Conservation (phyloP, 2,113 vertebrate species). For the Phocoena sinus region DNA sequence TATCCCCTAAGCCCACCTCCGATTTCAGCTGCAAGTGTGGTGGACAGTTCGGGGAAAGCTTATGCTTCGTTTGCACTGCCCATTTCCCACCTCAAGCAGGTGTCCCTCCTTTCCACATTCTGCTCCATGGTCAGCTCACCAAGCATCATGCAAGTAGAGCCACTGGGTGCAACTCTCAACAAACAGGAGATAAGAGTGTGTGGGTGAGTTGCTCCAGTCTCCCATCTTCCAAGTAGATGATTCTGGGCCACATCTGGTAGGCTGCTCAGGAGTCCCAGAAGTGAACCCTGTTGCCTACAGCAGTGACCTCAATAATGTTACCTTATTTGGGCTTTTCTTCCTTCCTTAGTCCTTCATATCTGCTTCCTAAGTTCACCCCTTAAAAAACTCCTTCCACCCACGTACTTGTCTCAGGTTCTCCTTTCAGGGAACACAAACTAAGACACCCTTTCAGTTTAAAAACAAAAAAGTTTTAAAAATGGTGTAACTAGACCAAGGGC, state of each 20-base stretch:
- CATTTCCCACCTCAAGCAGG: neutral
- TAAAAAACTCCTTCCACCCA: neutral
- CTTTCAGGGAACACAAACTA: neutral
- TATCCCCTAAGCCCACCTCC: neutral
- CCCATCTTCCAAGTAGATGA: neutral
- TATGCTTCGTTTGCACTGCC: neutral
- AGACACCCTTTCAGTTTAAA: neutral
- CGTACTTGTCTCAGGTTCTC: neutral
- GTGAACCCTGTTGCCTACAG: accelerated
- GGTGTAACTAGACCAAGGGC: neutral
- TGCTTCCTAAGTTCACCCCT: neutral
- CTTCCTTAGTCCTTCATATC: neutral
- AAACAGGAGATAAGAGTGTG: neutral
- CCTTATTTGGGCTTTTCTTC: neutral
- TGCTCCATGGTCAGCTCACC: neutral
- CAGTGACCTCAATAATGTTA: neutral
- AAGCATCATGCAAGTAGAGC: neutral
- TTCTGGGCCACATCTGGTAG: too few species aligned
- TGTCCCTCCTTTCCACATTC: neutral
- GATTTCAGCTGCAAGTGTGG: neutral
- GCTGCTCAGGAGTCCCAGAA: neutral
- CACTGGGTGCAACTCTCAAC: neutral
- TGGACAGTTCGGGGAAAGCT: neutral
- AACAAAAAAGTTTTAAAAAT: neutral
- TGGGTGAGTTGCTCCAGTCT: neutral